Evolutionary conservation across 2,888 invertebrate genomes (phyloP).

Genomic region (Stenchaetothrips biformis): DNA sequence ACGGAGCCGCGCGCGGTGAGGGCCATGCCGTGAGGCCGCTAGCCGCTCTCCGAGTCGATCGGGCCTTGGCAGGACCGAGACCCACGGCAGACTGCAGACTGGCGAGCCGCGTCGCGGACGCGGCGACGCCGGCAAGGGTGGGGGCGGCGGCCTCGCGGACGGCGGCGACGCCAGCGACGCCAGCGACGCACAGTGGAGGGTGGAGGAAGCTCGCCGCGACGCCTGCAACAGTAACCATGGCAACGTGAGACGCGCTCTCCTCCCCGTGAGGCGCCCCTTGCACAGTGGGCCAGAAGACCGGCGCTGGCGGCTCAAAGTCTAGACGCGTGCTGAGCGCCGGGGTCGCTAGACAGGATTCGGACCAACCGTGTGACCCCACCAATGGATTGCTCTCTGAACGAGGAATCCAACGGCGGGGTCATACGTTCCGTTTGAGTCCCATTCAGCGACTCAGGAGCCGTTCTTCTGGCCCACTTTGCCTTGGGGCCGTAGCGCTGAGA

Average conservation of each 20-base stretch:
- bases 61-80: not conserved
- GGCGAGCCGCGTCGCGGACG: not conserved
- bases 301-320: not conserved
- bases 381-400: too few relatives aligned
- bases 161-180: not conserved
- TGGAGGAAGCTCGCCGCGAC: not conserved
- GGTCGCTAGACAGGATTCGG: not conserved
- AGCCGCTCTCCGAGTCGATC: not conserved
- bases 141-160: not conserved
- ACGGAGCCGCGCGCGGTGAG: not conserved
- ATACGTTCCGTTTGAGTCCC: too few relatives aligned
- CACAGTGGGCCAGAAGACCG: not conserved
- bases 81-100: not conserved
- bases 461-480: too few relatives aligned
- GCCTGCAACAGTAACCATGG: conserved; percentile 20
- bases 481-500: too few relatives aligned
- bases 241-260: not conserved
- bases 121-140: not conserved
- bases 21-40: not conserved
- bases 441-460: not conserved
- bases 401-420: too few relatives aligned
- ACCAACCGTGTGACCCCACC: not conserved
- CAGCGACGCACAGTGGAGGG: not conserved
- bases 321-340: not conserved
- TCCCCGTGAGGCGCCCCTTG: too few relatives aligned